phyloP scores from a whole-genome alignment of 2,888 invertebrate genomes.

The Pomacea canaliculata region DNA sequence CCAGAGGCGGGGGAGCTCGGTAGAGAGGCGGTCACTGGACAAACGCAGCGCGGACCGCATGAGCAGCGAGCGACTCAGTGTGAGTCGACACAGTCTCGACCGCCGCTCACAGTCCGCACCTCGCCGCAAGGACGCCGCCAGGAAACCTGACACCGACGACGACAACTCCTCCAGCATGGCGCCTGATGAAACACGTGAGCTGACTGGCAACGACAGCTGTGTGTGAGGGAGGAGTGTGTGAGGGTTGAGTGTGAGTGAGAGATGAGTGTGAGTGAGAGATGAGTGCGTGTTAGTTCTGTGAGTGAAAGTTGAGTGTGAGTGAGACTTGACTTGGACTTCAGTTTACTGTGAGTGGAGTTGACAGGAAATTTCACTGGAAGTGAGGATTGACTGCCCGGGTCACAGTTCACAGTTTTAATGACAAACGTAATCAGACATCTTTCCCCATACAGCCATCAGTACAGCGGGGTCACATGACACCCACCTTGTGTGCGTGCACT shows the following conservation, averaged over 20 bases:
- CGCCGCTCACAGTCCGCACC: conserved; percentile 15
- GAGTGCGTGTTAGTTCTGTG: too few relatives aligned
- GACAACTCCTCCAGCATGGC: conserved; percentile 26
- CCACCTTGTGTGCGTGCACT: too few relatives aligned
- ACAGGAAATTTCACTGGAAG: too few relatives aligned
- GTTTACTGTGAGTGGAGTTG: too few relatives aligned
- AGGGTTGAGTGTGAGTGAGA: too few relatives aligned
- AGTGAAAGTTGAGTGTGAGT: too few relatives aligned
- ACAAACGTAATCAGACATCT: too few relatives aligned
- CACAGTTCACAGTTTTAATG: too few relatives aligned
- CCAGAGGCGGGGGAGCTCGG: conserved; percentile 30
- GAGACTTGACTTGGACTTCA: too few relatives aligned
- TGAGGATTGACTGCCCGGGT: too few relatives aligned
- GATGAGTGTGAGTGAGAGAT: not conserved
- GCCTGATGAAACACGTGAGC: conserved; percentile 36
- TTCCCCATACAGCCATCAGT: too few relatives aligned
- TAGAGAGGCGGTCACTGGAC: conserved; percentile 33
- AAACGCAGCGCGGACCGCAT: conserved; percentile 28
- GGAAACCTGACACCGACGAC: conserved; percentile 23
- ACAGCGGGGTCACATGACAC: too few relatives aligned
- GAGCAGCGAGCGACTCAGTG: conserved; percentile 13
- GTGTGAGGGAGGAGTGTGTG: not conserved
- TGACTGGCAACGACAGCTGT: not conserved
- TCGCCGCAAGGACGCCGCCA: conserved; percentile 19
- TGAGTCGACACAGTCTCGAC: conserved; percentile 10